phyloP scores from a whole-genome alignment of 2,888 invertebrate species.

The Lottia scabra region DNA sequence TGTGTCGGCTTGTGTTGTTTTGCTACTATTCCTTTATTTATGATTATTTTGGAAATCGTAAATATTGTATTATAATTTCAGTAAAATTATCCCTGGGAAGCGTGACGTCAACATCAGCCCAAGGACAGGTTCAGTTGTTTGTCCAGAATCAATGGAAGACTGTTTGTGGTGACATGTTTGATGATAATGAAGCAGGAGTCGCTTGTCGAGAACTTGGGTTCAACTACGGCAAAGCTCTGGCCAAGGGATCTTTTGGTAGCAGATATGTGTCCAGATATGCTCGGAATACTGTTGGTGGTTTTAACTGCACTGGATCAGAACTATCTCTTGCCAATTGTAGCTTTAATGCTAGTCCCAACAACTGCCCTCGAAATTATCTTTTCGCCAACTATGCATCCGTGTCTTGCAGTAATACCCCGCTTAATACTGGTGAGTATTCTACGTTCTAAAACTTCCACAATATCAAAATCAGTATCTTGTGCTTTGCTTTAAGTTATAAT shows the following conservation, averaged over 20 bases:
- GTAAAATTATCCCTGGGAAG: slow-evolving; percentile 44
- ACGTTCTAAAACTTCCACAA: too few relatives aligned
- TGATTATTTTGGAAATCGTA: too few relatives aligned
- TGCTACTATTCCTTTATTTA: too few relatives aligned
- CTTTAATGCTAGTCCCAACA: slow-evolving; percentile 34
- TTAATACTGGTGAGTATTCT: slow-evolving; percentile 30
- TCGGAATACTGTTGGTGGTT: slow-evolving; percentile 41
- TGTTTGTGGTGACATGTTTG: slow-evolving; percentile 44
- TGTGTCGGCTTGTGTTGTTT: too few relatives aligned
- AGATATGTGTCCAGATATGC: slow-evolving; percentile 23
- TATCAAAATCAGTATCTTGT: too few relatives aligned
- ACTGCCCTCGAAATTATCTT: slow-evolving; percentile 16
- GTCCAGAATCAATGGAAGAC: slow-evolving; percentile 43
- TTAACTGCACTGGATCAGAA: slow-evolving; percentile 71
- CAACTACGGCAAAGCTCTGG: slow-evolving; percentile 39
- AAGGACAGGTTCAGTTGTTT: slow-evolving; percentile 47
- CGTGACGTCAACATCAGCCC: slow-evolving; percentile 40
- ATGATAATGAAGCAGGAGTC: slow-evolving; percentile 38
- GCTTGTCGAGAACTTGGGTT: slow-evolving; percentile 47
- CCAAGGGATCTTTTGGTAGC: slow-evolving; percentile 44
- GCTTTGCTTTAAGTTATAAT: too few relatives aligned
- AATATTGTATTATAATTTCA: too few relatives aligned
- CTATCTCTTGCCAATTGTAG: slow-evolving; percentile 37
- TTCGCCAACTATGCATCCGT: slow-evolving; percentile 48
- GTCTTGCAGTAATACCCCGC: slow-evolving; percentile 42